Conservation (phyloP, 2,888 invertebrate species). For the Periphyllus acericola region DNA sequence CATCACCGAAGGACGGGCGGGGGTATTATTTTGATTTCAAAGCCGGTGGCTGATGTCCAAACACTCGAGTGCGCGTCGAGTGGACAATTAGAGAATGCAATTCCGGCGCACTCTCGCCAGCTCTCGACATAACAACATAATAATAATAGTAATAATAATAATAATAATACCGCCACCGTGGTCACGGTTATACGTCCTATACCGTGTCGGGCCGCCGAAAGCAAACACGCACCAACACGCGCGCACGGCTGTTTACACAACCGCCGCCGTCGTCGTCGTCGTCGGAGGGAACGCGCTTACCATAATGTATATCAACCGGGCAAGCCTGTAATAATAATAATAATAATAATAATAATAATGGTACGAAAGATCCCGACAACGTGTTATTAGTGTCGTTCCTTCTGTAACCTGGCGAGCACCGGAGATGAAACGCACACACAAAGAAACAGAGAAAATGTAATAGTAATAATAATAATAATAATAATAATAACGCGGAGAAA, state of each 20-base stretch:
- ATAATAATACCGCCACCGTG: slow-evolving; percentile 2
- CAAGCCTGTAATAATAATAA: slow-evolving; percentile 39
- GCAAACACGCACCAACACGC: slow-evolving; percentile 19
- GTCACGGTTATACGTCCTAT: slow-evolving; percentile 16
- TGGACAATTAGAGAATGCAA: slow-evolving; percentile 47
- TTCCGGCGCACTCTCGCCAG: neutral
- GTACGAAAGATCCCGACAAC: slow-evolving; percentile 45
- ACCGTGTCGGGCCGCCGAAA: slow-evolving; percentile 20
- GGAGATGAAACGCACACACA: slow-evolving; percentile 32
- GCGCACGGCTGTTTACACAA: slow-evolving; percentile 44
- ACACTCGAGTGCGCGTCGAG: slow-evolving; percentile 37
- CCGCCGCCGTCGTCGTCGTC: slow-evolving; percentile 9
- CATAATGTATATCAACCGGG: neutral
- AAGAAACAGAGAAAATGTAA: slow-evolving; percentile 15
- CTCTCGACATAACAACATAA: slow-evolving; percentile 33
- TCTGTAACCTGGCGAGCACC: slow-evolving; percentile 33
- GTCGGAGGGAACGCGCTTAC: slow-evolving; percentile 1
- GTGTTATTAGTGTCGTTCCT: slow-evolving; percentile 48
- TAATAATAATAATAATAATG: slow-evolving; percentile 47
- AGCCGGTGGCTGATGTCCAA: slow-evolving; percentile 43
- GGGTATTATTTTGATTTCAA: slow-evolving; percentile 31
- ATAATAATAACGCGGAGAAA: slow-evolving; percentile 31
- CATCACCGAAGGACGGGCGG: neutral
- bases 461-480: neutral
- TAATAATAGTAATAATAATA: slow-evolving; percentile 31